Base-by-base conservation (phyloP, 2,888 invertebrate species). In the Diarsia brunnea region DNA sequence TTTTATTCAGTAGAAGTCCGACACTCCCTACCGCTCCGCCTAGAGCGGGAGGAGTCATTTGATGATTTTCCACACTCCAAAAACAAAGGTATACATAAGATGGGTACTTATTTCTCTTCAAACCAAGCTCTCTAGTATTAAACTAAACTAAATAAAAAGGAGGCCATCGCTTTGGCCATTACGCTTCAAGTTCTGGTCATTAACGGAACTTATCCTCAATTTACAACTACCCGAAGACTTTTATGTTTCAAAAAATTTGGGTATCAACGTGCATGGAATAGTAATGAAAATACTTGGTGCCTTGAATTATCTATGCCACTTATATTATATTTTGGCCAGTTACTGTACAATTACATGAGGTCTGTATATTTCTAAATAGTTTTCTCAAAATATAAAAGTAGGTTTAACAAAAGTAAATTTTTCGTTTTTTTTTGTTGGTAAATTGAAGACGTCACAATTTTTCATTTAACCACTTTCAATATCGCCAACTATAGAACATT, bases 211-310 rank as follows among this genome's bases (percentile, higher is more conserved):
- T 68, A 75, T 55, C n/a, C 64, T 11, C 47, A 82, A 71, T 75
- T 75, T 38, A 21, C n/a, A 76, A 68, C 76, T 47, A 65, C 31
- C 31, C 53, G n/a, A 55, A 24, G 65, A 77, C 24, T 69, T 77
- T 81, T 72, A 76, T 71, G 45, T 19, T 65, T 76, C 70, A 49
- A n/a, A 47, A 67, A 81, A 63, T 55, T 49, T 47, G 55, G 66
- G 49, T 24, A 27, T 43, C 65, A 55, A 76, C 24, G n/a, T 69
- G 31, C 49, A 27, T n/a, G n/a, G 79, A 67, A 70, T 68, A 70
- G 51, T 68, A 60, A 80, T 76, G 67, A 21, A 19, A 51, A 14
- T 47, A n/a, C 24, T 49, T 24, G 16, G 27, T 31, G 24, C 14
- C n/a, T 43, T 10, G 8, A 1, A 24, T 16, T 16, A 43, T 51